A percentile compares a stretch with the other conserved stretches of the same genome.
Conservation (phyloP, 53 echinoderm and acorn worm genomes). For the Holothuria leucospilota region DNA sequence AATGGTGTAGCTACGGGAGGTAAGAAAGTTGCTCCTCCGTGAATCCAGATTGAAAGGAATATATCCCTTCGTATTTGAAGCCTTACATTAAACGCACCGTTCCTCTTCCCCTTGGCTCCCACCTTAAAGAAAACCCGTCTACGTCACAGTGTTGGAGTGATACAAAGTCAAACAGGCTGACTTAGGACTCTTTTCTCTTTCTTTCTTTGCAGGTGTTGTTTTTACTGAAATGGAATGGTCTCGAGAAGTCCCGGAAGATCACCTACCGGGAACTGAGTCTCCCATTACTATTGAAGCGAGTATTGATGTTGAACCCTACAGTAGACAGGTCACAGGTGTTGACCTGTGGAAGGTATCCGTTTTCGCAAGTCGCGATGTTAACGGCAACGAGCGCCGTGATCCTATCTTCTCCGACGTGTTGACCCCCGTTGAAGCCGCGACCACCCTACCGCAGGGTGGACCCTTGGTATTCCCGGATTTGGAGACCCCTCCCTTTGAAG, state of each 20-base stretch:
- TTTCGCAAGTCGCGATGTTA: slow-evolving; percentile 35
- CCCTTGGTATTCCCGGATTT: slow-evolving; percentile 23
- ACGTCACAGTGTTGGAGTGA: too few species aligned
- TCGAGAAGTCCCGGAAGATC: slow-evolving; percentile 43
- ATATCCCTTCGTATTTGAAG: too few species aligned
- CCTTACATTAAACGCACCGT: too few species aligned
- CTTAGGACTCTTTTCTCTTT: neutral
- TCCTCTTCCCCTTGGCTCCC: too few species aligned
- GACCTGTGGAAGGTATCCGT: slow-evolving; percentile 47
- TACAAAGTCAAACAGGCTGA: too few species aligned
- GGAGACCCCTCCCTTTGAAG: slow-evolving; percentile 45
- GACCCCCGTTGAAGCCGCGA: slow-evolving; percentile 41
- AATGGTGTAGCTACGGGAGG: too few species aligned
- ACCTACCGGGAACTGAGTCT: slow-evolving; percentile 31
- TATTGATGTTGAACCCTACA: slow-evolving; percentile 44
- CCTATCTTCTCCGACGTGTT: slow-evolving; percentile 24
- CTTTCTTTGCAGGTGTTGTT: slow-evolving; percentile 28
- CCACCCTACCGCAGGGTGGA: slow-evolving; percentile 33
- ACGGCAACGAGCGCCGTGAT: slow-evolving; percentile 27
- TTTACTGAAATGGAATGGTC: slow-evolving; percentile 43
- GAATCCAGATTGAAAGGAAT: too few species aligned
- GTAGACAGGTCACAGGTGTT: slow-evolving; percentile 31
- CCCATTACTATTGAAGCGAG: slow-evolving; percentile 22
- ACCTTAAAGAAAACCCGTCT: too few species aligned
- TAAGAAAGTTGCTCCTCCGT: too few species aligned